Evolutionary conservation across 2,113 vertebrate genomes (phyloP), one percentile per base, ranked within the genome.

Genomic region (Anser brachyrhynchus): DNA sequence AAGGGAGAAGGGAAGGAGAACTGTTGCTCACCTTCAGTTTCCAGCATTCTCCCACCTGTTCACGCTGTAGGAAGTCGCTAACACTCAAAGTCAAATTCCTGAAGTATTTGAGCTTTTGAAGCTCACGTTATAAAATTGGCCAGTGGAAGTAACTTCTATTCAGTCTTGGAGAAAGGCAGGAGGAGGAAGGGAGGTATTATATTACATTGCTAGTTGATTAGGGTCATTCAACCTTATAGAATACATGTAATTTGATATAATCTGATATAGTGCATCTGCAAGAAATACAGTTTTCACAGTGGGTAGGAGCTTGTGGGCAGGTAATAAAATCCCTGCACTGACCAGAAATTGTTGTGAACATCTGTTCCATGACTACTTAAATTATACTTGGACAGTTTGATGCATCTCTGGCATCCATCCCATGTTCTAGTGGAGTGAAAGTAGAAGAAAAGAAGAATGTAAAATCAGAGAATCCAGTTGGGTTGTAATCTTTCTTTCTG

Each of bases 281-380:
- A 97, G 89, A 96, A 93, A 93, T 94, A 58, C 71, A 83, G 67
- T 77, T 94, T 95, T 94, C 95, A 87, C 92, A 93, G 81, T 57
- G 51, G 86, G 92, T 66, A 82, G 90, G 78, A 90, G 74, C 73
- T 85, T 91, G 84, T 95, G 96, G 84, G 84, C 71, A 94, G 91
- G 84, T 93, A 97, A 69, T 79, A 94, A 95, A 96, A 97, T 93
- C 84, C 59, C 84, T 85, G 28, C 80, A 92, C 91, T 97, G 96
- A 97, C 93, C 95, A 97, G 92, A 92, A 95, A 87, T 91, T 89
- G 96, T 90, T 96, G 87, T 84, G 96, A 96, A 96, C 93, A 95
- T 96, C 96, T 97, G 96, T 95, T 97, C 64, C 62, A 81, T 95
- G 96, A 96, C 95, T 95, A 94, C 93, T 97, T 96, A 89, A 89